phyloP scores from a whole-genome alignment of 30 jellyfish, hydroid and myxozoan genomes.

The Morbakka virulenta region DNA sequence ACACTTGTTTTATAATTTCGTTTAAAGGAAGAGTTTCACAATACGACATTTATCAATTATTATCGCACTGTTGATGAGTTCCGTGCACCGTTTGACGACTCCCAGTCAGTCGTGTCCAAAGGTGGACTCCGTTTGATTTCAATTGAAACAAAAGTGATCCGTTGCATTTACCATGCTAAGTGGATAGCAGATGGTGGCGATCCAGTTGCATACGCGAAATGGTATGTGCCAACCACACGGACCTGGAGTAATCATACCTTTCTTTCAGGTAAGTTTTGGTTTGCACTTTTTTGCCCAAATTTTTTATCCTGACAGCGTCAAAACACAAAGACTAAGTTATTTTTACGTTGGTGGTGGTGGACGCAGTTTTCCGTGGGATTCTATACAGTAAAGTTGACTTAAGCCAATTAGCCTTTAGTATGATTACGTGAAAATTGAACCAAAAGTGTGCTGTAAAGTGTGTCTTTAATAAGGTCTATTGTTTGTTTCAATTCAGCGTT shows the following conservation, averaged over 20 bases:
- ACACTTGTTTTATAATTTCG: too few relatives aligned
- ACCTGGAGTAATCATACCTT: constrained; percentile 71
- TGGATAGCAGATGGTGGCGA: constrained; percentile 44
- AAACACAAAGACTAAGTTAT: too few relatives aligned
- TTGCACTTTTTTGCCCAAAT: too few relatives aligned
- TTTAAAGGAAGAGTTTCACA: constrained; percentile 54
- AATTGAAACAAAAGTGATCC: constrained; percentile 40
- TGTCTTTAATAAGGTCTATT: too few relatives aligned
- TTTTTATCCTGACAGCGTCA: too few relatives aligned
- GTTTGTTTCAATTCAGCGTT: too few relatives aligned
- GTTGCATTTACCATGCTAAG: constrained; percentile 53
- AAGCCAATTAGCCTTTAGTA: too few relatives aligned
- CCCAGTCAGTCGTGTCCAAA: constrained; percentile 22
- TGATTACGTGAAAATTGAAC: too few relatives aligned
- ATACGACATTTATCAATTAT: constrained; percentile 38
- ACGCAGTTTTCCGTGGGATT: too few relatives aligned
- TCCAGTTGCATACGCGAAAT: constrained; percentile 56
- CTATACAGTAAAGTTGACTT: too few relatives aligned
- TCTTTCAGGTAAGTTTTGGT: constrained; percentile 60
- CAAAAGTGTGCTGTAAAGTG: too few relatives aligned
- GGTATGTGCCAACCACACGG: constrained; percentile 45
- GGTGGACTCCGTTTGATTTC: constrained; percentile 57
- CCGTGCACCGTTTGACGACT: constrained; percentile 38
- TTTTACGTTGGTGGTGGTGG: too few relatives aligned
- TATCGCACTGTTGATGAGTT: constrained; percentile 64